Conservation (phyloP, 2,113 vertebrate species). For the Epinephelus cyanopodus region DNA sequence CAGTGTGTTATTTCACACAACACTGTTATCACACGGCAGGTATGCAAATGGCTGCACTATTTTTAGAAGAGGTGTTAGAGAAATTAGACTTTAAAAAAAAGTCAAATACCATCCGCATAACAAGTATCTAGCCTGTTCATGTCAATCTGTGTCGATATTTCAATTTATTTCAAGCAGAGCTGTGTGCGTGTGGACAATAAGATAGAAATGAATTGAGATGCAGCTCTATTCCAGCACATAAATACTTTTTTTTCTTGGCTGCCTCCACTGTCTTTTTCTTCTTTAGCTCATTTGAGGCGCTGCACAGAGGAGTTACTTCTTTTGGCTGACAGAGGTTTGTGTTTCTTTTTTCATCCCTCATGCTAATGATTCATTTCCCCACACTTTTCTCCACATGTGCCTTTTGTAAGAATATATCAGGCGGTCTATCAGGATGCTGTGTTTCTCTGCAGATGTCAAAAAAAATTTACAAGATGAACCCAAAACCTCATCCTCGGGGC, state of each 20-base stretch:
- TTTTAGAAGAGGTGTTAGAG: slow-evolving; percentile 66
- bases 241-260: not conserved
- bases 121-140: slow-evolving; percentile 18
- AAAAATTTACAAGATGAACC: slow-evolving; percentile 39
- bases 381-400: not conserved
- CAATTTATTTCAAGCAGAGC: not conserved
- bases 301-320: not conserved
- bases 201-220: not conserved
- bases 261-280: not conserved
- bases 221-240: not conserved
- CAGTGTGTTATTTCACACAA: slow-evolving; percentile 67
- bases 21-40: slow-evolving; percentile 59
- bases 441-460: slow-evolving; percentile 21
- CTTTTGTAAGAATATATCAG: slow-evolving; percentile 3
- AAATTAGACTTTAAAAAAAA: slow-evolving; percentile 53
- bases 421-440: not conserved
- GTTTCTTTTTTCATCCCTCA: slow-evolving; percentile 22
- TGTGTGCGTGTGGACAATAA: slow-evolving; percentile 21
- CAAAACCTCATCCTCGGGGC: slow-evolving; percentile 13
- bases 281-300: not conserved
- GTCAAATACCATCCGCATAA: slow-evolving; percentile 40
- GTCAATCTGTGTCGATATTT: not conserved
- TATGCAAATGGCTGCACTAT: slow-evolving; percentile 74
- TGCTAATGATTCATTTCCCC: slow-evolving; percentile 15
- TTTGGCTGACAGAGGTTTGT: not conserved